Conservation (phyloP, 2,113 vertebrate species). For the Egretta garzetta region DNA sequence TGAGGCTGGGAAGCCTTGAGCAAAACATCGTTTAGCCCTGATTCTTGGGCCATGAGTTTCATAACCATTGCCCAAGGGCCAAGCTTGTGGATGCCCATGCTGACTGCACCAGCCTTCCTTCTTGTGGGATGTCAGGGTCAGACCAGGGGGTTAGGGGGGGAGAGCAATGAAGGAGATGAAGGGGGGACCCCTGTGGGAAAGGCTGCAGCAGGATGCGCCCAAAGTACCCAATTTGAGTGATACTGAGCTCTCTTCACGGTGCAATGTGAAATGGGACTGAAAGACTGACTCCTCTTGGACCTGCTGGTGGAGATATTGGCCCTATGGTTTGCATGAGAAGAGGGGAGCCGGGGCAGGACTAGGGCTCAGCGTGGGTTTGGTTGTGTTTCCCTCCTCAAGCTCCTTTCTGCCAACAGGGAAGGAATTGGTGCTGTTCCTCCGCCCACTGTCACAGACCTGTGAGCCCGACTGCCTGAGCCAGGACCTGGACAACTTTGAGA, state of each 20-base stretch:
- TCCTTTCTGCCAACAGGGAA: slow-evolving; percentile 77
- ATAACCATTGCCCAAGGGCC: not conserved
- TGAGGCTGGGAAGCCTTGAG: not conserved
- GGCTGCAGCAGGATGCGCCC: not conserved
- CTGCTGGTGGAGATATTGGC: not conserved
- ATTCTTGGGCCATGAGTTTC: not conserved
- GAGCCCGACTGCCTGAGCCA: slow-evolving; percentile 70
- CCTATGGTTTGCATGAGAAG: rapidly evolving
- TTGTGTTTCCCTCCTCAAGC: rapidly evolving
- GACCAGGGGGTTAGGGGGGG: rapidly evolving
- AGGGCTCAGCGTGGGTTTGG: not conserved
- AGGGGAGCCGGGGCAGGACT: rapidly evolving
- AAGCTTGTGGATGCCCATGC: rapidly evolving
- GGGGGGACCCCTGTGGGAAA: not conserved
- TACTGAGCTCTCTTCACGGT: not conserved
- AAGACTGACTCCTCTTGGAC: not conserved
- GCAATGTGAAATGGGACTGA: not conserved
- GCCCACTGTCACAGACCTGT: slow-evolving; percentile 64
- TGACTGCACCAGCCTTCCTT: not conserved
- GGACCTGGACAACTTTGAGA: slow-evolving; percentile 77
- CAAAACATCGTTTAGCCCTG: not conserved
- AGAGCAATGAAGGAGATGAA: not conserved
- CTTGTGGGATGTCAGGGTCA: not conserved
- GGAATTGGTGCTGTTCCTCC: slow-evolving; percentile 84
- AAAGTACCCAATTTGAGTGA: not conserved